A percentile compares a stretch with the other conserved stretches of the same genome.
These are phyloP conservation scores for Eristalis pertinax DNA, from an alignment of 2,888 invertebrate species.

Conservation along the genomic window DNA sequence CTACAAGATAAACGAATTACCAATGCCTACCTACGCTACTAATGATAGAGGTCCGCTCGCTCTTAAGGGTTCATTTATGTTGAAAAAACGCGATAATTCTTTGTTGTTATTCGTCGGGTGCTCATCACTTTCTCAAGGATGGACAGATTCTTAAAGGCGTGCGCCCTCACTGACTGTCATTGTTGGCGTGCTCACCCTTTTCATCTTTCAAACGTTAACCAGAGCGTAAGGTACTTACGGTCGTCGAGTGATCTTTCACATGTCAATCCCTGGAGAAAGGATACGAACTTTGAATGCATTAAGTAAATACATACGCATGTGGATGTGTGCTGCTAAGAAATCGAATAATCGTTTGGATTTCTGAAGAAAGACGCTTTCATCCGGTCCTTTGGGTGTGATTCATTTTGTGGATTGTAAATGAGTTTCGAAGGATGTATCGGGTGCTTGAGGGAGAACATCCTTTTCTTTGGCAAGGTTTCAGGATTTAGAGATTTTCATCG, in stretches of 20 bases:
- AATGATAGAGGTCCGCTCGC: constrained; percentile 10
- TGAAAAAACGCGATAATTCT: constrained; percentile 26
- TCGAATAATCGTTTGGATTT: constrained; percentile 52
- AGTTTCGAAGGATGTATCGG: constrained; percentile 33
- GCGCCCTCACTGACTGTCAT: constrained; percentile 35
- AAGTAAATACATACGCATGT: background rate
- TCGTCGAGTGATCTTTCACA: constrained; percentile 19
- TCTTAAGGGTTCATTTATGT: background rate
- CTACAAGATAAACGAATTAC: constrained; percentile 52
- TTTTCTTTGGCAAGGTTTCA: background rate
- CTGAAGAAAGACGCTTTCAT: constrained; percentile 35
- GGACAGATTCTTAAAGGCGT: constrained; percentile 31
- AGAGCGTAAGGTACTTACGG: constrained; percentile 13
- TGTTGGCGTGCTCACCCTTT: constrained; percentile 44
- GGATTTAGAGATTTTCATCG: constrained; percentile 15
- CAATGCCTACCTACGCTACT: constrained; percentile 14
- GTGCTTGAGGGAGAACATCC: background rate
- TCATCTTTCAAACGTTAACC: constrained; percentile 36
- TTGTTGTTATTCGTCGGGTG: constrained; percentile 17
- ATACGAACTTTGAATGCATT: constrained; percentile 9
- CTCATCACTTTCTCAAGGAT: constrained; percentile 18
- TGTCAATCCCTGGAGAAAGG: constrained; percentile 27
- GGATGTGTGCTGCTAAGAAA: background rate
- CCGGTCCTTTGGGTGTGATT: constrained; percentile 35
- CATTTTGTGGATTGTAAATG: constrained; percentile 11